A percentile compares a stretch with the other conserved stretches of the same genome.
phyloP scores from a whole-genome alignment of 2,113 vertebrate genomes.

The Myotis yumanensis region DNA sequence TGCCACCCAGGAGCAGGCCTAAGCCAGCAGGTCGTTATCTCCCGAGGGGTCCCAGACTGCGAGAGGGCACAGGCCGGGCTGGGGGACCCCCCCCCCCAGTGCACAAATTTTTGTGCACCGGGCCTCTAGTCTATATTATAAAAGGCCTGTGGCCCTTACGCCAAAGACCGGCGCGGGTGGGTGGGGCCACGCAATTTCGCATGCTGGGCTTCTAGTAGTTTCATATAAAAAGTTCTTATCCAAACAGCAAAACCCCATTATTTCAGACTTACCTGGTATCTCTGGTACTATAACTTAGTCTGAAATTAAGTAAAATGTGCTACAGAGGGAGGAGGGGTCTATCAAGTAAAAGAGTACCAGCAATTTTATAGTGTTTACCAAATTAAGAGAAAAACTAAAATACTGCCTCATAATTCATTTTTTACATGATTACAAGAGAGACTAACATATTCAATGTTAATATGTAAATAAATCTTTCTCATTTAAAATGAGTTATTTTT shows the following conservation, averaged over 20 bases:
- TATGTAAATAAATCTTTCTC: not conserved
- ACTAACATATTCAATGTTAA: not conserved
- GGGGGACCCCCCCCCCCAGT: too few species aligned
- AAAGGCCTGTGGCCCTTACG: too few species aligned
- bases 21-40: too few species aligned
- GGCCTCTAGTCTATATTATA: too few species aligned
- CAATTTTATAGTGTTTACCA: not conserved
- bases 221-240: slow-evolving; percentile 26
- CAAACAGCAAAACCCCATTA: slow-evolving; percentile 23
- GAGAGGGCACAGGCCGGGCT: too few species aligned
- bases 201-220: not conserved
- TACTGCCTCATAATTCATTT: not conserved
- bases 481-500: slow-evolving; percentile 26
- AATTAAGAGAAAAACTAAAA: slow-evolving; percentile 16
- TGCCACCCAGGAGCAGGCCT: too few species aligned
- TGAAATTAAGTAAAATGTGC: slow-evolving; percentile 23
- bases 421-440: slow-evolving; percentile 22
- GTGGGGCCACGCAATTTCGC: too few species aligned
- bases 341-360: not conserved
- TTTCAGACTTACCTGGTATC: slow-evolving; percentile 4
- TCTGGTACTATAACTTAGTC: not conserved
- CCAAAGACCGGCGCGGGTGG: too few species aligned
- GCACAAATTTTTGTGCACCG: too few species aligned
- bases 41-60: too few species aligned
- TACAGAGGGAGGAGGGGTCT: not conserved